These are phyloP conservation scores for Electrophaes corylata DNA, from an alignment of 2,888 invertebrate genomes.

Conservation along the genomic window DNA sequence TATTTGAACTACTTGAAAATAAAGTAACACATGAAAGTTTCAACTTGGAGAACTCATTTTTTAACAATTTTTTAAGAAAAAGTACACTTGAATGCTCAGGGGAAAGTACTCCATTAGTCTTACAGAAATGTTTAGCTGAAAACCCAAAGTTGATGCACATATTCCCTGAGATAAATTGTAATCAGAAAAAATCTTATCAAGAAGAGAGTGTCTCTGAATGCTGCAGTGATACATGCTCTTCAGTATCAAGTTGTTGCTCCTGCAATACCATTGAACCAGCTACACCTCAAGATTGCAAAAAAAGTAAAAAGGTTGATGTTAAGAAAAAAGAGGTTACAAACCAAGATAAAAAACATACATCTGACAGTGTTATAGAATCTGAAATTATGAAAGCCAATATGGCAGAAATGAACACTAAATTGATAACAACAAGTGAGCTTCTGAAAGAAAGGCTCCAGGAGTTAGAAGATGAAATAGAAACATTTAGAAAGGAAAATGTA, in stretches of 20 bases:
- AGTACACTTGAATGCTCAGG: conserved; percentile 67
- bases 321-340: conserved; percentile 50
- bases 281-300: conserved; percentile 34
- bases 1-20: conserved; percentile 91
- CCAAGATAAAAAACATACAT: conserved; percentile 51
- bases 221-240: conserved; percentile 63
- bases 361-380: conserved; percentile 59
- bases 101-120: conserved; percentile 71
- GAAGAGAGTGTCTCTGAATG: conserved; percentile 65
- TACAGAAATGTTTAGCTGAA: conserved; percentile 68
- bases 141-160: conserved; percentile 69
- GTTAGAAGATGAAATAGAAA: conserved; percentile 86
- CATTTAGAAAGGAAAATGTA: conserved; percentile 81
- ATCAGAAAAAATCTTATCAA: conserved; percentile 52
- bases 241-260: conserved; percentile 69
- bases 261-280: conserved; percentile 65
- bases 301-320: conserved; percentile 39
- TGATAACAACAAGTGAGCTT: conserved; percentile 83
- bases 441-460: conserved; percentile 86
- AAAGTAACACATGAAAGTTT: conserved; percentile 89
- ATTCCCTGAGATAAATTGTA: conserved; percentile 54
- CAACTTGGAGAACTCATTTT: conserved; percentile 87
- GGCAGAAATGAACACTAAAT: conserved; percentile 75
- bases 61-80: conserved; percentile 79
- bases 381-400: conserved; percentile 66